These are phyloP conservation scores for Amblyjoppa proteus DNA, from an alignment of 2,888 invertebrate genomes.

Conservation along the genomic window DNA sequence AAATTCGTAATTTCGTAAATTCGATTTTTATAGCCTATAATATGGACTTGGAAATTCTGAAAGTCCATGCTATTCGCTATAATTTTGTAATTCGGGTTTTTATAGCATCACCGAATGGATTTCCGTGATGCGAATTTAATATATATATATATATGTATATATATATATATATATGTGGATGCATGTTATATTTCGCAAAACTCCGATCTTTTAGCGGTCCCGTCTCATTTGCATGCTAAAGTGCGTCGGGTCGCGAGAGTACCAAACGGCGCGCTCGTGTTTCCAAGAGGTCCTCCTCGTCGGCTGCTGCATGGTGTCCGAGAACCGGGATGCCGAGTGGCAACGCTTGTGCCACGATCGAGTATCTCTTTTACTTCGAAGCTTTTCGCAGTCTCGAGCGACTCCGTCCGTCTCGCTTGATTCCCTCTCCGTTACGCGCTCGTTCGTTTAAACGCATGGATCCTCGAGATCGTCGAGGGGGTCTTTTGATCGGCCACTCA, in stretches of 20 bases:
- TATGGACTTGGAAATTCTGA: too few relatives aligned
- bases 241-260: constrained; percentile 7
- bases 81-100: too few relatives aligned
- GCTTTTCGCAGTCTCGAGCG: neutral
- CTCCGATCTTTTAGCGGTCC: neutral
- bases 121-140: neutral
- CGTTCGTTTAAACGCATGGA: constrained; percentile 38
- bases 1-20: too few relatives aligned
- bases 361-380: constrained; percentile 30
- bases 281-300: constrained; percentile 35
- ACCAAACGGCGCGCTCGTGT: neutral
- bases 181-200: neutral
- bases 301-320: constrained; percentile 7
- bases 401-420: constrained; percentile 23
- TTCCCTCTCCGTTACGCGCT: constrained; percentile 16
- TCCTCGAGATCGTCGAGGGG: constrained; percentile 32
- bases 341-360: constrained; percentile 40
- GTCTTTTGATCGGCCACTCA: constrained; percentile 52
- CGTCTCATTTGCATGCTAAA: constrained; percentile 20
- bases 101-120: neutral
- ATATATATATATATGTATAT: neutral
- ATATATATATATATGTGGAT: neutral
- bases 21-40: too few relatives aligned
- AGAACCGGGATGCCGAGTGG: neutral
- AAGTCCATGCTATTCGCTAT: too few relatives aligned